Base-by-base conservation (phyloP, 2,113 vertebrate species). In the Psilopogon haemacephalus region DNA sequence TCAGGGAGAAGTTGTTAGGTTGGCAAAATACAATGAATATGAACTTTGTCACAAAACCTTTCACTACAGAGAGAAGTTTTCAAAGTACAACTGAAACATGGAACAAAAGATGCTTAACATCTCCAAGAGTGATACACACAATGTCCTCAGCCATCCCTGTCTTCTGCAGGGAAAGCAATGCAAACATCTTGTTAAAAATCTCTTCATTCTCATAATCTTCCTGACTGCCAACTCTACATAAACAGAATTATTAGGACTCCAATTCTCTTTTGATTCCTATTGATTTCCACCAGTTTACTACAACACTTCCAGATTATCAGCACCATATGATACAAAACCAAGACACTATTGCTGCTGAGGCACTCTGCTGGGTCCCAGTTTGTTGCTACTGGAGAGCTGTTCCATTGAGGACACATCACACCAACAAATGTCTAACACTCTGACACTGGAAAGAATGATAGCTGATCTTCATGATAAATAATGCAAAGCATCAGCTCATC, bases 401-500 rank as follows among this genome's bases (percentile, higher is more conserved):
- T 62, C 69, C 40, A 55, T 7, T 9, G 33, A 80, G 75, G 40
- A 54, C 1, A 2, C 59, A 52, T 26, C 80, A 70, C 73, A 94
- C 84, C 69, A 84, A 30, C 0, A 1, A 35, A 54, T 13, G 12
- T 37, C 59, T 73, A 10, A 12, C 79, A 32, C 40, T 48, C 42
- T 68, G 55, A 33, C 76, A 59, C 33, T 63, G 60, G n/a, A 59
- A 77, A 81, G 64, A 90, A 60, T 11, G 63, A 86, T 32, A 71
- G 44, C 38, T 87, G 64, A 67, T 21, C 72, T 80, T 76, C 68
- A 21, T n/a, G 30, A 75, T 73, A 84, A 85, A 92, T 86, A 91
- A 79, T 89, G 84, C 55, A 89, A 88, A 76, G 52, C 32, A 42
- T 50, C 44, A 71, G 50, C 59, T 89, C 69, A 67, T 91, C 95